Evolutionary conservation across 2,888 invertebrate genomes (phyloP), one percentile per base, ranked within the genome.

Genomic region (Priocnemis perturbator): DNA sequence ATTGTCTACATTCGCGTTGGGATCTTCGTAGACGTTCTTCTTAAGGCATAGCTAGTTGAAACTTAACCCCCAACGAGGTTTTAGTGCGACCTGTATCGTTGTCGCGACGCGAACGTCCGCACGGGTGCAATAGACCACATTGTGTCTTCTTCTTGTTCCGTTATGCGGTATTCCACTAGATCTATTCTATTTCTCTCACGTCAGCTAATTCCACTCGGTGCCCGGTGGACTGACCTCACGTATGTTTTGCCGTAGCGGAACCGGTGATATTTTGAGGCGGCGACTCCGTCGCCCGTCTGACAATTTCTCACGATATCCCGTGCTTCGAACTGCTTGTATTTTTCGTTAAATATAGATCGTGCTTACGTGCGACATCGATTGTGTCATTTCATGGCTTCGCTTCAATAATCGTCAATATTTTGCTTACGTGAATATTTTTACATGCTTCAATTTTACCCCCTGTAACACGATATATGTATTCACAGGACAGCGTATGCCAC

Each of bases 161-260:
- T 69, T 71, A 62, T 76, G 48, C 69, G 73, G 37, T 37, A 37
- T 37, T 37, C 37, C 7, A 9, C 37, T 37, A 37, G 37, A 37
- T 58, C 58, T 69, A 71, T 71, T 66, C 67, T 79, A 67, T 76
- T 79, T 76, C 77, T 55, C 60, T 64, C 63, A 53, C 59, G 68
- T 66, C 65, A 60, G 76, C 72, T 78, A 78, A 79, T 79, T 76
- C 68, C 72, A 77, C 7, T 60, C 68, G 50, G 57, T 55, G 65
- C 66, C 62, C 64, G 70, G 74, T 74, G 74, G 71, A 76, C 67
- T 71, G 70, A 78, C 69, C 75, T 73, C 70, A 37, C 64, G 60
- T 56, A 69, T 56, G 45, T 68, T 64, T 69, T 55, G 63, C 23
- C 70, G 59, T 57, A 55, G 52, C 56, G 14, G 37, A 21, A 57